Evolutionary conservation across 2,888 invertebrate genomes (phyloP).

Genomic region (Drosophila cognata): DNA sequence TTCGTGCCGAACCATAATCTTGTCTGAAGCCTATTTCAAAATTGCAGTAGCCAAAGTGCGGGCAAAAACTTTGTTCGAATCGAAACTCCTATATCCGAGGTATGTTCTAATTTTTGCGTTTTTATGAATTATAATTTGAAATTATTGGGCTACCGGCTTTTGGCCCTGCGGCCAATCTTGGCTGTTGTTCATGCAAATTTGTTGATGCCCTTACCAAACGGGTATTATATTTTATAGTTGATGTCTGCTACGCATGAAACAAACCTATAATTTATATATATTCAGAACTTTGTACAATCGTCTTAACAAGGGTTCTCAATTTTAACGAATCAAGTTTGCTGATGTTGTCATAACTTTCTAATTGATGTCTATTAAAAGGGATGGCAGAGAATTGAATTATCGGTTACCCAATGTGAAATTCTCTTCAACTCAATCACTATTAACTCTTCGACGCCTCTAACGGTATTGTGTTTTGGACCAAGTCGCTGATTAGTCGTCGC

Average conservation of each 20-base stretch:
- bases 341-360: not conserved
- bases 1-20: constrained; percentile 67
- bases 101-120: constrained; percentile 73
- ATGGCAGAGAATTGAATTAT: constrained; percentile 18
- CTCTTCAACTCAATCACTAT: constrained; percentile 10
- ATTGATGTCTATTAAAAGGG: not conserved
- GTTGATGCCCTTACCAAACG: constrained; percentile 14
- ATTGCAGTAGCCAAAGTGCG: constrained; percentile 68
- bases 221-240: not conserved
- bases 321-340: not conserved
- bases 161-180: constrained; percentile 41
- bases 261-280: not conserved
- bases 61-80: constrained; percentile 26
- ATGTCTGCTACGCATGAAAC: not conserved
- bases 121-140: constrained; percentile 76
- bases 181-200: constrained; percentile 63
- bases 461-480: constrained; percentile 58
- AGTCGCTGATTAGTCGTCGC: constrained; percentile 36
- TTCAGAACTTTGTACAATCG: not conserved
- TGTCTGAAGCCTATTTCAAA: constrained; percentile 38
- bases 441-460: constrained; percentile 62
- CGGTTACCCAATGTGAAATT: not conserved
- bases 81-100: constrained; percentile 30
- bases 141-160: constrained; percentile 77
- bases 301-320: not conserved